Conservation (phyloP, 2,113 vertebrate genomes). For the Pardalotus punctatus region DNA sequence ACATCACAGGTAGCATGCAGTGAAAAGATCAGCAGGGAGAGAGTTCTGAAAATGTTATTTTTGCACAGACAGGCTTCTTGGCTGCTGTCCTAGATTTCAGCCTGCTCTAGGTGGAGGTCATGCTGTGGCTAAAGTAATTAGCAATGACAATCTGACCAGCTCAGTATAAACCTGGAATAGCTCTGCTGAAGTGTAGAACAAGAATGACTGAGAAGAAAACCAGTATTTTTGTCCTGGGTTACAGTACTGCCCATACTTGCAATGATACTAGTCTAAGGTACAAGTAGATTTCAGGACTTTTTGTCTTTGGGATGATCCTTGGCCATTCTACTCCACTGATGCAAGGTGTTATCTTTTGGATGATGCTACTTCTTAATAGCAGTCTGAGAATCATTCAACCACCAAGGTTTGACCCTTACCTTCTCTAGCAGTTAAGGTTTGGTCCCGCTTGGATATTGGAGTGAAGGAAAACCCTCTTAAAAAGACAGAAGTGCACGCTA, state of each 20-base stretch:
- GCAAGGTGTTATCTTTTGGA: background rate
- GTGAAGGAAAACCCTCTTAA: background rate
- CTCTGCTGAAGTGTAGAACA: background rate
- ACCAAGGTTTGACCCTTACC: background rate
- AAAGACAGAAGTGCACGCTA: background rate
- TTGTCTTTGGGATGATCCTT: background rate
- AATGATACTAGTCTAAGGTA: background rate
- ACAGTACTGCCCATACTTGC: background rate
- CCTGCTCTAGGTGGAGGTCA: background rate
- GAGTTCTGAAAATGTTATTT: background rate
- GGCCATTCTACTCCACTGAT: background rate
- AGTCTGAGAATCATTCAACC: background rate
- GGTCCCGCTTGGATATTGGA: background rate
- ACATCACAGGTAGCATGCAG: background rate
- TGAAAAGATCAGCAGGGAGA: background rate
- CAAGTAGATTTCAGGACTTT: background rate
- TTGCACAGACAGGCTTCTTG: background rate
- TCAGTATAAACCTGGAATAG: background rate
- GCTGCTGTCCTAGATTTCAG: constrained; percentile 4
- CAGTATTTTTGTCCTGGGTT: background rate
- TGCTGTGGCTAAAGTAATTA: constrained; percentile 17
- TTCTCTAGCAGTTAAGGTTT: background rate
- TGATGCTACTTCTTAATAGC: background rate
- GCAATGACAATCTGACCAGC: constrained; percentile 6
- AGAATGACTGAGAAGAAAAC: background rate